Evolutionary conservation across 2,888 invertebrate genomes (phyloP).

Genomic region (Byasa hedistus): DNA sequence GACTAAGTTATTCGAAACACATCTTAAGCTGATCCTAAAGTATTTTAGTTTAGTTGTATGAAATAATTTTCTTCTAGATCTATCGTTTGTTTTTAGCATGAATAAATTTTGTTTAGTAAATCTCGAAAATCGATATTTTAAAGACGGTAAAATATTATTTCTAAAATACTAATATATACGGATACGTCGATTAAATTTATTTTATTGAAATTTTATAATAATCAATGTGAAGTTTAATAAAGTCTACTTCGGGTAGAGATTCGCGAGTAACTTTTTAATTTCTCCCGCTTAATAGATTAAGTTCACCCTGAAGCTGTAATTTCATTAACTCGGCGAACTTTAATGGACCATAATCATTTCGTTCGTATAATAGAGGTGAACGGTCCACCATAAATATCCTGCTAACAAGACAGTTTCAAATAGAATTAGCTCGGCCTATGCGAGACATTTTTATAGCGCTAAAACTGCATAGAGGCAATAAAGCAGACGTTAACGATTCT

Average conservation of each 20-base stretch:
- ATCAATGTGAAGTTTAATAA: no score
- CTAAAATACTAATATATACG: no score
- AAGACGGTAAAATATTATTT: no score
- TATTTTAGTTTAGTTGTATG: no score
- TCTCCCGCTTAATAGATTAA: conserved; percentile 25
- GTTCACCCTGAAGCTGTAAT: conserved; percentile 24
- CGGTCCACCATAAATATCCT: conserved; percentile 25
- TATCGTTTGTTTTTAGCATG: no score
- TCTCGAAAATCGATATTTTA: no score
- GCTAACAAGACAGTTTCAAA: conserved; percentile 25
- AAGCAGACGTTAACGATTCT: conserved; percentile 21
- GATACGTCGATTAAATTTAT: no score
- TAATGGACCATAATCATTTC: conserved; percentile 25
- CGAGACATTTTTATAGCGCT: conserved; percentile 24
- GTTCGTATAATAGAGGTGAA: conserved; percentile 22
- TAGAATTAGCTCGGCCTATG: conserved; percentile 22
- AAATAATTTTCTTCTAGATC: no score
- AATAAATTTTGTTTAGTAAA: no score
- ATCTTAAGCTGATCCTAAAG: no score
- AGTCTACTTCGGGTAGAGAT: background rate
- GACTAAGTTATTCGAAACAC: no score
- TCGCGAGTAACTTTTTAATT: conserved; percentile 19
- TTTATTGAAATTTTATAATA: no score
- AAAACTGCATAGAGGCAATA: conserved; percentile 27
- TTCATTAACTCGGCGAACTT: conserved; percentile 27